These are phyloP conservation scores for Euwallacea fornicatus DNA, from an alignment of 1,140 invertebrate species.

Conservation along the genomic window DNA sequence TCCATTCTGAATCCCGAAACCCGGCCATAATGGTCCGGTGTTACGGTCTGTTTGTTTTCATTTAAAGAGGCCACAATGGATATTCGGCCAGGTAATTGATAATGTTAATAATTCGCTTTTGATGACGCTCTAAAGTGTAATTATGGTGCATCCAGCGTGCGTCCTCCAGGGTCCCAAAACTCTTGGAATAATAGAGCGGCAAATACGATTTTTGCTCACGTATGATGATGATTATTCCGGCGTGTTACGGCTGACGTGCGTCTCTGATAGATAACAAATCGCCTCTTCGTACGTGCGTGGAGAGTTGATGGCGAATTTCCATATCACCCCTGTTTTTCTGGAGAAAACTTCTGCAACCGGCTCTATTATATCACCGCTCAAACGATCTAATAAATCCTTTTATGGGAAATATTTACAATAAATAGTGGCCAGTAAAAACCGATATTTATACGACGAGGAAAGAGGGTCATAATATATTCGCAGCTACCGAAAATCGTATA, in stretches of 20 bases:
- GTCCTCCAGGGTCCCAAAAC: too few species aligned
- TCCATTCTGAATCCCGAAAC: slow-evolving; percentile 3
- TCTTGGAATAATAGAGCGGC: too few species aligned
- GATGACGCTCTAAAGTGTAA: neutral
- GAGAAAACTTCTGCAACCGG: too few species aligned
- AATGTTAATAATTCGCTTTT: slow-evolving; percentile 1
- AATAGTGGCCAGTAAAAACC: too few species aligned
- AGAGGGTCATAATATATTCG: too few species aligned
- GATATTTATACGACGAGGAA: too few species aligned
- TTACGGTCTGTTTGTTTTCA: slow-evolving; percentile 7
- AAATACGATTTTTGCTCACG: too few species aligned
- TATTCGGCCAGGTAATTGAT: slow-evolving; percentile 6
- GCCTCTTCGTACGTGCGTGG: neutral
- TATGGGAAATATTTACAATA: too few species aligned
- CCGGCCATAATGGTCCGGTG: neutral
- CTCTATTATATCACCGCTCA: too few species aligned
- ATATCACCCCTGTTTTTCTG: too few species aligned
- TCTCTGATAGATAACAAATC: slow-evolving; percentile 13
- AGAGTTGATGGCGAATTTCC: neutral
- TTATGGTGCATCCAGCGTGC: neutral
- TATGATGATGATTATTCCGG: slow-evolving; percentile 1
- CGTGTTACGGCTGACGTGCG: slow-evolving; percentile 6
- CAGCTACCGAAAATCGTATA: neutral
- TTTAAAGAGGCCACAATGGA: slow-evolving; percentile 9
- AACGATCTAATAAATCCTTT: too few species aligned